These are phyloP conservation scores for Chaetorhynchus papuensis DNA, from an alignment of 2,113 vertebrate genomes.

Conservation along the genomic window DNA sequence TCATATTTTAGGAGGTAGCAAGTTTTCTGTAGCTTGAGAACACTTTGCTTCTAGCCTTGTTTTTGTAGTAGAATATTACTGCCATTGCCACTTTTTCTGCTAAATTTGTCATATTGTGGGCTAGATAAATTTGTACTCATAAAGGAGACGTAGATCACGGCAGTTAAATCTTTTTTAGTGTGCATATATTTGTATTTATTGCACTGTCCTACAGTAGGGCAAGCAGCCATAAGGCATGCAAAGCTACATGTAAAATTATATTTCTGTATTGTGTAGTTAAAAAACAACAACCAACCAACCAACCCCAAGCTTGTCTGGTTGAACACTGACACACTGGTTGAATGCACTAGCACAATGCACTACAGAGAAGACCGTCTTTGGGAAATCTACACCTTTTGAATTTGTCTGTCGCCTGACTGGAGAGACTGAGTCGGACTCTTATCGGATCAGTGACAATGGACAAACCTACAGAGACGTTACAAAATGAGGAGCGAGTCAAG, in stretches of 20 bases:
- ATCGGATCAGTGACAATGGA: neutral
- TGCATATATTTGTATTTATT: slow-evolving; percentile 68
- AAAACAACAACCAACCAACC: neutral
- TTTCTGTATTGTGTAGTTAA: slow-evolving; percentile 61
- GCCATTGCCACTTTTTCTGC: slow-evolving; percentile 59
- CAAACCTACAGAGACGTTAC: neutral
- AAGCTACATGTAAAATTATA: slow-evolving; percentile 49
- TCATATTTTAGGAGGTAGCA: slow-evolving; percentile 47
- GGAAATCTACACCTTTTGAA: slow-evolving; percentile 43
- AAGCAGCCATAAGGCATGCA: slow-evolving; percentile 51
- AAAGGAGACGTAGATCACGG: slow-evolving; percentile 40
- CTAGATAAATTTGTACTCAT: slow-evolving; percentile 66
- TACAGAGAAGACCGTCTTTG: slow-evolving; percentile 50
- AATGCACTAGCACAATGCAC: slow-evolving; percentile 53
- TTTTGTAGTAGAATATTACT: slow-evolving; percentile 59
- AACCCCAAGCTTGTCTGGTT: slow-evolving; percentile 7
- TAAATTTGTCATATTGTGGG: slow-evolving; percentile 56
- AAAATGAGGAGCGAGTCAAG: slow-evolving; percentile 15
- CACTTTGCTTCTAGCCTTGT: slow-evolving; percentile 67
- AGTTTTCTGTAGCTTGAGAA: slow-evolving; percentile 55
- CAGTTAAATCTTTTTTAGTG: slow-evolving; percentile 59
- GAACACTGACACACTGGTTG: slow-evolving; percentile 57
- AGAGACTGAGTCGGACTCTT: slow-evolving; percentile 29
- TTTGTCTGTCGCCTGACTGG: slow-evolving; percentile 27
- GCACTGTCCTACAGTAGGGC: slow-evolving; percentile 67